A percentile compares a stretch with the other conserved stretches of the same genome.
phyloP scores from a whole-genome alignment of 1,140 invertebrate species.

The Formica selysi region DNA sequence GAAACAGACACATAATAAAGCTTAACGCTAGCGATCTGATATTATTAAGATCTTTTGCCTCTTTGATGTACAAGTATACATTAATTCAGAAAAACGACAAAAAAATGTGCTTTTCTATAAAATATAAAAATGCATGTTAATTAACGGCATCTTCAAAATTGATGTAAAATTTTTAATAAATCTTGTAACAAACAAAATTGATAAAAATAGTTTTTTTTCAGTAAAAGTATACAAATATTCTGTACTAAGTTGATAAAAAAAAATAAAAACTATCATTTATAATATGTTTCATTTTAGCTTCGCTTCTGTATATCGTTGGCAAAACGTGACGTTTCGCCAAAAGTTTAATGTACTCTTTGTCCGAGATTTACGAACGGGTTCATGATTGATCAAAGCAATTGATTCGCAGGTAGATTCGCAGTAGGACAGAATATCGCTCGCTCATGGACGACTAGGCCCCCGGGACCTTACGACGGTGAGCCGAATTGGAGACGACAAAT shows the following conservation, averaged over 20 bases:
- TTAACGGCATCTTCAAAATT: background rate
- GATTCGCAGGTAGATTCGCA: slow-evolving; percentile 89
- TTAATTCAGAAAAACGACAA: background rate
- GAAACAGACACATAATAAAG: background rate
- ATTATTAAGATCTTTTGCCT: background rate
- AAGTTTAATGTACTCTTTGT: background rate
- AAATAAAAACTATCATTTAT: background rate
- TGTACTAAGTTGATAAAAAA: background rate
- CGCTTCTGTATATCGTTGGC: background rate
- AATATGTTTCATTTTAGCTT: background rate
- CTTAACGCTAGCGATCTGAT: background rate
- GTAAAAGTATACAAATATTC: background rate
- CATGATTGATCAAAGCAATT: slow-evolving; percentile 27
- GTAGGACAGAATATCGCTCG: slow-evolving; percentile 94
- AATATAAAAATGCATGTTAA: background rate
- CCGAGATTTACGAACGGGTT: too few relatives aligned
- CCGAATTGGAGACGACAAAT: slow-evolving; percentile 92
- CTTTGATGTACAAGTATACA: background rate
- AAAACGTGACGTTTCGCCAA: background rate
- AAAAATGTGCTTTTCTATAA: background rate
- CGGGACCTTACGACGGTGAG: slow-evolving; percentile 87
- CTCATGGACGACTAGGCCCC: slow-evolving; percentile 91
- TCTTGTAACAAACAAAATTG: background rate
- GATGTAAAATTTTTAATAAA: background rate
- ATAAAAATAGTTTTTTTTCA: background rate